Evolutionary conservation across 2,113 vertebrate genomes (phyloP).

Genomic region (Apeltes quadracus): DNA sequence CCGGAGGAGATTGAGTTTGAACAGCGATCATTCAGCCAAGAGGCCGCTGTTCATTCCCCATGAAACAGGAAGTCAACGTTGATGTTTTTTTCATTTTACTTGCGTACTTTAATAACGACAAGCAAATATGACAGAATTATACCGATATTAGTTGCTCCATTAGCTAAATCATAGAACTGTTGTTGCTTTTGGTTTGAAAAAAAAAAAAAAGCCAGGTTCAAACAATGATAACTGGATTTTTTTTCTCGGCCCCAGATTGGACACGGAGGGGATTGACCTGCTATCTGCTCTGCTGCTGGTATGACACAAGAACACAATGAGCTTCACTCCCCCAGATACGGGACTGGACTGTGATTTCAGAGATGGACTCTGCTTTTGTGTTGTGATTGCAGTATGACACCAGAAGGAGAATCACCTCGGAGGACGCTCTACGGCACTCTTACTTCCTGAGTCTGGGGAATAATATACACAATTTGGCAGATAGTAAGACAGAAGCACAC

Average conservation of each 20-base stretch:
- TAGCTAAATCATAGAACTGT: no score
- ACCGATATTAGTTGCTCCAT: not conserved
- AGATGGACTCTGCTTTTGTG: constrained; percentile 2
- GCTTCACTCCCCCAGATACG: not conserved
- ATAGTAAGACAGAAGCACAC: constrained; percentile 85
- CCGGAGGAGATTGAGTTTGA: no score
- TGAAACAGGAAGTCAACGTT: no score
- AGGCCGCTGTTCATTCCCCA: no score
- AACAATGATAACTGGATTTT: not conserved
- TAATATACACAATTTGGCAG: constrained; percentile 86
- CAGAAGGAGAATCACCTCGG: constrained; percentile 84
- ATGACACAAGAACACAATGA: constrained; percentile 26
- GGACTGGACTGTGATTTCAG: not conserved
- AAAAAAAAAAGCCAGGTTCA: not conserved
- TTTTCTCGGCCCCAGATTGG: constrained; percentile 82
- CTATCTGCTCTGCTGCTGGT: constrained; percentile 88
- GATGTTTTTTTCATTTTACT: no score
- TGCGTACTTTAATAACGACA: no score
- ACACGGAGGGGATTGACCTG: constrained; percentile 90
- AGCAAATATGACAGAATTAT: not conserved
- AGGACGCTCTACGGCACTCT: constrained; percentile 84
- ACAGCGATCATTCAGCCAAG: no score
- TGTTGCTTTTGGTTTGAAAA: not conserved
- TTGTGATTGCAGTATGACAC: constrained; percentile 86
- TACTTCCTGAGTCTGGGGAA: constrained; percentile 92